phyloP scores from a whole-genome alignment of 1,140 invertebrate species.

The Zaprionus gabonicus region DNA sequence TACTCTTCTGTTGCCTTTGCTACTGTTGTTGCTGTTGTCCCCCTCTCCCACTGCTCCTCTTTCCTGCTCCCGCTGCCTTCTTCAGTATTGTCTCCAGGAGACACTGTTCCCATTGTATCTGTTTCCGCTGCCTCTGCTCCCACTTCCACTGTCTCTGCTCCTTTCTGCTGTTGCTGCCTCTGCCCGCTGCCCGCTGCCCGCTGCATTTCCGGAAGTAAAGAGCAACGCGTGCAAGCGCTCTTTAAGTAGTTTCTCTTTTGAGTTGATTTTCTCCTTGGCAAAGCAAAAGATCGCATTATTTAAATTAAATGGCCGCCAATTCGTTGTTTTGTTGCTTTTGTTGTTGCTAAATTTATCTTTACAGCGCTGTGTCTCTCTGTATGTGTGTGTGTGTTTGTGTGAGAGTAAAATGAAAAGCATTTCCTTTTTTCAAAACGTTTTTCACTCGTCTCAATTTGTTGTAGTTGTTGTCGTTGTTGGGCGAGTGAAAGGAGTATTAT shows the following conservation, averaged over 20 bases:
- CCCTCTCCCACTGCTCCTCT: too few relatives aligned
- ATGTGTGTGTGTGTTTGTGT: slow-evolving; percentile 24
- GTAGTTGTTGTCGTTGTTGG: slow-evolving; percentile 62
- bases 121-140: too few relatives aligned
- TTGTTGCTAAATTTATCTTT: slow-evolving; percentile 67
- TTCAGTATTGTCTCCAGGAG: too few relatives aligned
- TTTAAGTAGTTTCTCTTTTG: slow-evolving; percentile 78
- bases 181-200: slow-evolving; percentile 10
- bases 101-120: too few relatives aligned
- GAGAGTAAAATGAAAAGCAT: slow-evolving; percentile 74
- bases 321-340: slow-evolving; percentile 42
- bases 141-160: too few relatives aligned
- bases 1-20: too few relatives aligned
- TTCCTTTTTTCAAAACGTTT: slow-evolving; percentile 79
- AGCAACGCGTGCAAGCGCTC: slow-evolving; percentile 37
- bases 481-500: slow-evolving; percentile 79
- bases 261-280: slow-evolving; percentile 79
- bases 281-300: slow-evolving; percentile 79
- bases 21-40: slow-evolving; percentile 18
- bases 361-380: slow-evolving; percentile 39
- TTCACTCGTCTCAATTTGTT: slow-evolving; percentile 66
- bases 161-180: neutral
- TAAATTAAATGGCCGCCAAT: slow-evolving; percentile 75
- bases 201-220: slow-evolving; percentile 71
- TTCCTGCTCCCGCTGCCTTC: too few relatives aligned